phyloP scores from a whole-genome alignment of 2,113 vertebrate species.

The Tachuris rubrigastra region DNA sequence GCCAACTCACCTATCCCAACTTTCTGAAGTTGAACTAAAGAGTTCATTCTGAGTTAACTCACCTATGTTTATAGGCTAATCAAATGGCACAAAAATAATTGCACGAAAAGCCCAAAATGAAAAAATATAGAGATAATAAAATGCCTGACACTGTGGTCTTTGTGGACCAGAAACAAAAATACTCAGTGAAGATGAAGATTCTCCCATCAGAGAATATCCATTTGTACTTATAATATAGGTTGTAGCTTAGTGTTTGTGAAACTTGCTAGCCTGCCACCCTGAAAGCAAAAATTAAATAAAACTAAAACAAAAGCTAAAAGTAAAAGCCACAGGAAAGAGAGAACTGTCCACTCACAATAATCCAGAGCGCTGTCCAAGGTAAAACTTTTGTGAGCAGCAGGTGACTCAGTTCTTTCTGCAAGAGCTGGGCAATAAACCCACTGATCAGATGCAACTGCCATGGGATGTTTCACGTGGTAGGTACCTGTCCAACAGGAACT shows the following conservation, averaged over 20 bases:
- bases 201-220: not conserved
- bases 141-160: not conserved
- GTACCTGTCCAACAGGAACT: not conserved
- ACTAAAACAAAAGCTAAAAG: not conserved
- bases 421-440: not conserved
- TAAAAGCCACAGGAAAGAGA: accelerated
- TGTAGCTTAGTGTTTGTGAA: not conserved
- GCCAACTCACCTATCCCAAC: not conserved
- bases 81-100: not conserved
- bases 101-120: not conserved
- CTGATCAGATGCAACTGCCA: not conserved
- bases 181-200: not conserved
- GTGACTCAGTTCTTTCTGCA: not conserved
- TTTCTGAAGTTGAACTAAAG: not conserved
- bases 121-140: not conserved
- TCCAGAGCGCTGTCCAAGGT: not conserved
- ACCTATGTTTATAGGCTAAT: not conserved
- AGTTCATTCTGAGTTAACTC: not conserved
- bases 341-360: not conserved
- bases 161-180: not conserved
- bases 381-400: not conserved
- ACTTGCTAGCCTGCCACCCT: not conserved
- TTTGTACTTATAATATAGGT: not conserved
- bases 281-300: not conserved
- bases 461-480: not conserved